These are phyloP conservation scores for Drosophila biarmipes DNA, from an alignment of 1,140 invertebrate genomes.

Conservation along the genomic window DNA sequence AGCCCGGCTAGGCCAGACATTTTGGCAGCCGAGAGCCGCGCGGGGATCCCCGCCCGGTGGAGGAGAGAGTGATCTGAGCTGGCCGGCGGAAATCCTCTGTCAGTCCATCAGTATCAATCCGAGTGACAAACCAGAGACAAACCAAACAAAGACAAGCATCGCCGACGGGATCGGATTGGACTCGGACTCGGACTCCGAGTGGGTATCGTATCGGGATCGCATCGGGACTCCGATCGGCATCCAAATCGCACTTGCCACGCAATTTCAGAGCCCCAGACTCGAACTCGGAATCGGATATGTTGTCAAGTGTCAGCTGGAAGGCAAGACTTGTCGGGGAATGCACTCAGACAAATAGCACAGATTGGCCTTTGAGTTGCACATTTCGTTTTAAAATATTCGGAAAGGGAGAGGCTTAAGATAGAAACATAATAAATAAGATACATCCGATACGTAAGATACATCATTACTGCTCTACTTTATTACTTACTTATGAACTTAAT, in stretches of 20 bases:
- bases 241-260: constrained; percentile 74
- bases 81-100: constrained; percentile 77
- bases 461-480: no score
- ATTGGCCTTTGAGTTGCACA: not conserved
- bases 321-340: constrained; percentile 35
- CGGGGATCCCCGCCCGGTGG: constrained; percentile 8
- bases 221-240: constrained; percentile 21
- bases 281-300: constrained; percentile 48
- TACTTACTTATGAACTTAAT: no score
- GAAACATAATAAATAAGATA: not conserved
- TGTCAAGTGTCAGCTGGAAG: constrained; percentile 67
- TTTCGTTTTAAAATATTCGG: not conserved
- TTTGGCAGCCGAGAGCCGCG: constrained; percentile 53
- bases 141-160: constrained; percentile 46
- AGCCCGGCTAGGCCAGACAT: constrained; percentile 65
- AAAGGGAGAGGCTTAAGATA: not conserved
- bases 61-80: constrained; percentile 44
- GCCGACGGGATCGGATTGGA: constrained; percentile 37
- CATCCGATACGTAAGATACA: no score
- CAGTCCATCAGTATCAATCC: constrained; percentile 73
- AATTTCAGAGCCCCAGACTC: constrained; percentile 54
- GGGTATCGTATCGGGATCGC: constrained; percentile 8
- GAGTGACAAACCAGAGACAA: constrained; percentile 52
- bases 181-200: not conserved
- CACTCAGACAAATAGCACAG: constrained; percentile 7